phyloP scores from a whole-genome alignment of 2,888 invertebrate genomes.

The Mythimna pallens region DNA sequence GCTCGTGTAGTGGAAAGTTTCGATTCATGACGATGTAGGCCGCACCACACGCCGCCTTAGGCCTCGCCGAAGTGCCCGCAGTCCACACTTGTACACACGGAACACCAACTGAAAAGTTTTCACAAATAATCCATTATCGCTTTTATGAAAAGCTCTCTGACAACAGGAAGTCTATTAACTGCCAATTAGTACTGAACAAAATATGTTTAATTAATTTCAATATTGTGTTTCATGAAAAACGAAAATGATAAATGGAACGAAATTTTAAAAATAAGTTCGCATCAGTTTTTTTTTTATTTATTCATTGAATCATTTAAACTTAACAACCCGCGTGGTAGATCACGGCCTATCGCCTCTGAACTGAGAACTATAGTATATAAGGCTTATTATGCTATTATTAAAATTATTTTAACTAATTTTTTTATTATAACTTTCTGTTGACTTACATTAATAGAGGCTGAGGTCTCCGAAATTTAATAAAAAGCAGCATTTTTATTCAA shows the following conservation, averaged over 20 bases:
- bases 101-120: slow-evolving; percentile 41
- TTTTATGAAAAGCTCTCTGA: slow-evolving; percentile 17
- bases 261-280: neutral
- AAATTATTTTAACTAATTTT: too few relatives aligned
- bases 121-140: neutral
- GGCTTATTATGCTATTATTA: too few relatives aligned
- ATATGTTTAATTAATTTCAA: neutral
- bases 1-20: slow-evolving; percentile 38
- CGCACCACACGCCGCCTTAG: slow-evolving; percentile 33
- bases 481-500: neutral
- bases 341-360: too few relatives aligned
- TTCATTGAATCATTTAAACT: too few relatives aligned
- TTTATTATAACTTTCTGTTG: neutral
- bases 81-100: neutral
- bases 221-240: neutral
- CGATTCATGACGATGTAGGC: slow-evolving; percentile 38
- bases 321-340: too few relatives aligned
- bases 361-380: too few relatives aligned
- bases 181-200: too few relatives aligned
- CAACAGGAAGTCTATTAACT: neutral
- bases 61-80: slow-evolving; percentile 4
- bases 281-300: too few relatives aligned
- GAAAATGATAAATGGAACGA: neutral
- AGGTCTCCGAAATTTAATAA: too few relatives aligned
- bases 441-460: neutral